Conservation (phyloP, 2,113 vertebrate genomes). For the Carassius auratus region DNA sequence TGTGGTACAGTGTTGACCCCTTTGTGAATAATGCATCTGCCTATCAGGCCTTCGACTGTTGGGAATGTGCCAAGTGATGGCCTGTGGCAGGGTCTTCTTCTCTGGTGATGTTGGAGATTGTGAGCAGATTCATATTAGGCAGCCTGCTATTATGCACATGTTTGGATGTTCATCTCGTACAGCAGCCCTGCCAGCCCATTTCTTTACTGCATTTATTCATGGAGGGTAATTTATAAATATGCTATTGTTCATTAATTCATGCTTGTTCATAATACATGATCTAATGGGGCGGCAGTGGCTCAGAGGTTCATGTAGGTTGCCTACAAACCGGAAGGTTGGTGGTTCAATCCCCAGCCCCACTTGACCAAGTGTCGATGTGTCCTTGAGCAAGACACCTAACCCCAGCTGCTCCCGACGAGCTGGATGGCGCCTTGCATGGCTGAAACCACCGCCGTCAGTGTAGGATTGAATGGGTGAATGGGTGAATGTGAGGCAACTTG, state of each 20-base stretch:
- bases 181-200: neutral
- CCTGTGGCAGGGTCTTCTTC: constrained; percentile 45
- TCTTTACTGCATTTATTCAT: neutral
- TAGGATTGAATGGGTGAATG: too few species aligned
- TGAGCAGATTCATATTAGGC: constrained; percentile 44
- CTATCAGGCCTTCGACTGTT: constrained; percentile 60
- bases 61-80: constrained; percentile 64
- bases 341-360: too few species aligned
- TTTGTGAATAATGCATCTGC: constrained; percentile 65
- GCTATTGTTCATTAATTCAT: neutral
- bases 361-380: too few species aligned
- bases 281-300: neutral
- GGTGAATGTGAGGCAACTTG: too few species aligned
- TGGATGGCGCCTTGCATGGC: too few species aligned
- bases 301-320: too few species aligned
- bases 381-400: too few species aligned
- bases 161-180: neutral
- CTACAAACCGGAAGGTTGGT: too few species aligned
- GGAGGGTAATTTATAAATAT: neutral
- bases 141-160: constrained; percentile 55
- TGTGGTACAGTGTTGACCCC: constrained; percentile 56
- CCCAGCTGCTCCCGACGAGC: too few species aligned
- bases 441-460: too few species aligned
- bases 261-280: neutral
- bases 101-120: constrained; percentile 26